phyloP scores from a whole-genome alignment of 2,797 vertebrate species.

The Malacoraja senta region DNA sequence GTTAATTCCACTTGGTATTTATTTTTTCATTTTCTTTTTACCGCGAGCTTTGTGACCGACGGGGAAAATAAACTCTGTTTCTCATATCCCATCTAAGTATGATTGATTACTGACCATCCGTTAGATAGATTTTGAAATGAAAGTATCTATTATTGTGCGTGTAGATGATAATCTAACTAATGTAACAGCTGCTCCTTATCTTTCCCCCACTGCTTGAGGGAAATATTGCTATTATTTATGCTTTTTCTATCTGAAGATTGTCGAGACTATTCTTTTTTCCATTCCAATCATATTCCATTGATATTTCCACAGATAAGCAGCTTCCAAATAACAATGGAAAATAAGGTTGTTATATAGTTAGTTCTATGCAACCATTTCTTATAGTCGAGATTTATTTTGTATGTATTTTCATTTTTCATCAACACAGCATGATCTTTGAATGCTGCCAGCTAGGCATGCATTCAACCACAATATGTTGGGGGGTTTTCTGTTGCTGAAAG shows the following conservation, averaged over 20 bases:
- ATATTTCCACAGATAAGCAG: constrained; percentile 39
- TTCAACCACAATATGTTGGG: background rate
- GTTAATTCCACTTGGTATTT: constrained; percentile 30
- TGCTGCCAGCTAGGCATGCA: background rate
- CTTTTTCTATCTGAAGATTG: constrained; percentile 44
- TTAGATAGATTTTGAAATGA: constrained; percentile 43
- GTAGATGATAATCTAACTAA: constrained; percentile 49
- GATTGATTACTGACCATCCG: constrained; percentile 45
- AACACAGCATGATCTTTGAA: constrained; percentile 28
- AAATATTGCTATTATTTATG: constrained; percentile 44
- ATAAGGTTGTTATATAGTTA: constrained; percentile 43
- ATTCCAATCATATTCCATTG: constrained; percentile 44
- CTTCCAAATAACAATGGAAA: constrained; percentile 44
- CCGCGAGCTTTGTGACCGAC: background rate
- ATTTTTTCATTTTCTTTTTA: constrained; percentile 20
- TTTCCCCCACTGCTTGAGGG: constrained; percentile 36
- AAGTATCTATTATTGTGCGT: constrained; percentile 42
- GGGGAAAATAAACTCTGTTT: background rate
- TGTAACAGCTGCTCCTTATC: constrained; percentile 44
- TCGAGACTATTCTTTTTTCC: constrained; percentile 43
- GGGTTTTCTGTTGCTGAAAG: background rate
- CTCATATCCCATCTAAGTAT: constrained; percentile 28
- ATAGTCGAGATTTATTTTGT: constrained; percentile 22
- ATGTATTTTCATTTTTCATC: constrained; percentile 27
- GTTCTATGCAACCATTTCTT: background rate